Conservation (phyloP, 2,888 invertebrate species). For the Dolichopus griseipennis region DNA sequence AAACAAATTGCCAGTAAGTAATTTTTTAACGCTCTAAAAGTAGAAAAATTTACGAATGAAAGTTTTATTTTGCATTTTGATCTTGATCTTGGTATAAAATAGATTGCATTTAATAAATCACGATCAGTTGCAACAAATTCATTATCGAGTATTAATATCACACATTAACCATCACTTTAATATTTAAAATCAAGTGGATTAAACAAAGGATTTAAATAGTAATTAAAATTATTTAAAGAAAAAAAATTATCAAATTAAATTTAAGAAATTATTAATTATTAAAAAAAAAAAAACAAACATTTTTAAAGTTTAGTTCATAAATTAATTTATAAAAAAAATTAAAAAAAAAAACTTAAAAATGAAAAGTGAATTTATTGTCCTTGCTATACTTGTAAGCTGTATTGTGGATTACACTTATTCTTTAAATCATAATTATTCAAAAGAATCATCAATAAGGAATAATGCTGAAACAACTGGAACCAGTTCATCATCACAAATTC, state of each 20-base stretch:
- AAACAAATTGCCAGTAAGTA: no score
- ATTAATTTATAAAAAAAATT: not conserved
- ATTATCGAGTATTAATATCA: not conserved
- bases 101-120: not conserved
- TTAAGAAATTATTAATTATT: no score
- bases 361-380: not conserved
- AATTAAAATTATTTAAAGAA: no score
- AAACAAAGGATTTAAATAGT: no score
- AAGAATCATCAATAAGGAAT: not conserved
- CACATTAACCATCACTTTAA: not conserved
- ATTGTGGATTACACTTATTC: not conserved
- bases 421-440: not conserved
- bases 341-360: not conserved
- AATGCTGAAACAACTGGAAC: not conserved
- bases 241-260: no score
- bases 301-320: no score
- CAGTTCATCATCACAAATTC: not conserved
- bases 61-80: not conserved
- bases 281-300: no score
- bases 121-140: not conserved
- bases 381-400: not conserved
- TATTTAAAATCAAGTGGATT: not conserved
- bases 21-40: constrained; percentile 5
- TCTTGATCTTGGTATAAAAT: not conserved
- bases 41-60: not conserved